These are phyloP conservation scores for Tragulus kanchil DNA, from an alignment of 2,113 vertebrate species.

Conservation along the genomic window DNA sequence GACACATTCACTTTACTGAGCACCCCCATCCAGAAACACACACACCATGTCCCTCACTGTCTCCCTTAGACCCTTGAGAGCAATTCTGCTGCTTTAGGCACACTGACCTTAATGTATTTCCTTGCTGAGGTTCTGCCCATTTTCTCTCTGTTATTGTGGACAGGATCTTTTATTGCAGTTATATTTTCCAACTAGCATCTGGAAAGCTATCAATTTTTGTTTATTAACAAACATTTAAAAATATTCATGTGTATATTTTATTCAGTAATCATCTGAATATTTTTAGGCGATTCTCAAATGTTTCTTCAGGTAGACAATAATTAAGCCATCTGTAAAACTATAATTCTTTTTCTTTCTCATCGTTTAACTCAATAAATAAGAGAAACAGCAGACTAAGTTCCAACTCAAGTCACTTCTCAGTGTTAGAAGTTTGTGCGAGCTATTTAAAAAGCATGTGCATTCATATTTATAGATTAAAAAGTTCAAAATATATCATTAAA, in stretches of 20 bases:
- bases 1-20: not conserved
- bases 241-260: not conserved
- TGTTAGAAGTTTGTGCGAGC: not conserved
- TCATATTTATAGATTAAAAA: not conserved
- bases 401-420: not conserved
- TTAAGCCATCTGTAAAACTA: not conserved
- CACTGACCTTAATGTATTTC: not conserved
- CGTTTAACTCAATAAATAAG: not conserved
- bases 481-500: not conserved
- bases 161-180: not conserved
- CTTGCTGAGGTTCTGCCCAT: not conserved
- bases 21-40: not conserved
- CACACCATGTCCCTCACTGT: not conserved
- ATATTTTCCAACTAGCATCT: not conserved
- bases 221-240: not conserved
- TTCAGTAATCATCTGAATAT: not conserved
- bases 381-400: not conserved
- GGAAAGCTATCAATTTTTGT: not conserved
- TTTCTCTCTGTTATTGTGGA: not conserved
- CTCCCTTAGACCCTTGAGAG: not conserved
- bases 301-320: not conserved
- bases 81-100: not conserved
- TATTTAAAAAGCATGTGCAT: not conserved
- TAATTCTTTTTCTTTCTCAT: constrained; percentile 17
- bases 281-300: not conserved